These are phyloP conservation scores for Ginglymostoma cirratum DNA, from an alignment of 2,113 vertebrate species.

Conservation along the genomic window DNA sequence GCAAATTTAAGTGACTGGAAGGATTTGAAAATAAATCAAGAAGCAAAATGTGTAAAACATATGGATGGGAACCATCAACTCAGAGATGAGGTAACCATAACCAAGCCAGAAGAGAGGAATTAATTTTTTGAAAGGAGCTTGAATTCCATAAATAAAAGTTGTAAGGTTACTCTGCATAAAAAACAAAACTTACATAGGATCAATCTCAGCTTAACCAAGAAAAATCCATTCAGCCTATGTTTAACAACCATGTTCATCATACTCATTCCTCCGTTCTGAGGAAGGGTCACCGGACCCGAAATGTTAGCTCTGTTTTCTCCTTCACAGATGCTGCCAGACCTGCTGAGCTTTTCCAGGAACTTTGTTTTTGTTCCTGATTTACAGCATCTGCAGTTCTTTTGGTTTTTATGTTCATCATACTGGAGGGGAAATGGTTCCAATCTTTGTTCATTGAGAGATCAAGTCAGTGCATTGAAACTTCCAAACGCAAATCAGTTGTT, in stretches of 20 bases:
- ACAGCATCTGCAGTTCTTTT: too few relatives aligned
- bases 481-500: background rate
- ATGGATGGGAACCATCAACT: background rate
- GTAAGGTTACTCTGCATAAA: background rate
- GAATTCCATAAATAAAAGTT: background rate
- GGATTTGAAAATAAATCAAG: background rate
- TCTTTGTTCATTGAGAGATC: background rate
- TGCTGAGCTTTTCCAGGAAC: too few relatives aligned
- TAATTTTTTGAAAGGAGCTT: background rate
- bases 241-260: background rate
- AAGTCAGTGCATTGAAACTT: background rate
- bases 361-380: too few relatives aligned
- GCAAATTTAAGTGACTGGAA: background rate
- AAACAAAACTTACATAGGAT: background rate
- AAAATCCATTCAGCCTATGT: background rate
- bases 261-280: too few relatives aligned
- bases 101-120: background rate
- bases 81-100: background rate
- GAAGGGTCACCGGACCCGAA: too few relatives aligned
- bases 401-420: background rate
- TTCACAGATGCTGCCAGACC: too few relatives aligned
- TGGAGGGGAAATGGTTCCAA: background rate
- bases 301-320: too few relatives aligned
- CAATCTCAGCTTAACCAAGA: background rate
- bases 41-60: background rate